These are phyloP conservation scores for Panagrolaimus sp. DNA, from an alignment of 1,140 invertebrate genomes.

Conservation along the genomic window DNA sequence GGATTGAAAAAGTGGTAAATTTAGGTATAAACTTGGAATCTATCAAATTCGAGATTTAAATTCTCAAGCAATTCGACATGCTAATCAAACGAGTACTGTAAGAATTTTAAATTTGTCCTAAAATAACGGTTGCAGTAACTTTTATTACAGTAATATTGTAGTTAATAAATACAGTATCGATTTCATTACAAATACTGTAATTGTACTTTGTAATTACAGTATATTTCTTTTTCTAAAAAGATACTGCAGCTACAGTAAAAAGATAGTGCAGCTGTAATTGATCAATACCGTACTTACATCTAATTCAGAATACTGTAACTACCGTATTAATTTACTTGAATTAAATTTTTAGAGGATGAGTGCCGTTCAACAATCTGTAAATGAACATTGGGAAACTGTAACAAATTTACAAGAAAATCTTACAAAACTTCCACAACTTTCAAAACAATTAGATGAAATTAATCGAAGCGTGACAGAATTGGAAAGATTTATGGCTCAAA, in stretches of 20 bases:
- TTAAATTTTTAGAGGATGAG: constrained; percentile 24
- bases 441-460: constrained; percentile 29
- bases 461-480: constrained; percentile 22
- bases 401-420: constrained; percentile 21
- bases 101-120: too few species aligned
- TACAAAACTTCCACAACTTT: constrained; percentile 6
- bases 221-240: too few species aligned
- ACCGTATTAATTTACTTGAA: too few species aligned
- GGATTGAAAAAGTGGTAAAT: background rate
- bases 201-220: too few species aligned
- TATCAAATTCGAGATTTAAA: constrained; percentile 37
- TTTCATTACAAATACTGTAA: too few species aligned
- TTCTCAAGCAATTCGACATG: constrained; percentile 25
- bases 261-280: too few species aligned
- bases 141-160: too few species aligned
- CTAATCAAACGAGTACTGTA: constrained; percentile 35
- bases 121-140: too few species aligned
- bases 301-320: too few species aligned
- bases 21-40: constrained; percentile 31
- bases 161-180: too few species aligned
- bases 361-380: constrained; percentile 35
- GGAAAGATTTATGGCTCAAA: constrained; percentile 26
- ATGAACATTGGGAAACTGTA: constrained; percentile 27
- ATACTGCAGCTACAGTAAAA: too few species aligned
- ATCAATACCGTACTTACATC: too few species aligned